A percentile compares a stretch with the other conserved stretches of the same genome.
Conservation (phyloP, 2,888 invertebrate genomes). For the Pammene aurita region DNA sequence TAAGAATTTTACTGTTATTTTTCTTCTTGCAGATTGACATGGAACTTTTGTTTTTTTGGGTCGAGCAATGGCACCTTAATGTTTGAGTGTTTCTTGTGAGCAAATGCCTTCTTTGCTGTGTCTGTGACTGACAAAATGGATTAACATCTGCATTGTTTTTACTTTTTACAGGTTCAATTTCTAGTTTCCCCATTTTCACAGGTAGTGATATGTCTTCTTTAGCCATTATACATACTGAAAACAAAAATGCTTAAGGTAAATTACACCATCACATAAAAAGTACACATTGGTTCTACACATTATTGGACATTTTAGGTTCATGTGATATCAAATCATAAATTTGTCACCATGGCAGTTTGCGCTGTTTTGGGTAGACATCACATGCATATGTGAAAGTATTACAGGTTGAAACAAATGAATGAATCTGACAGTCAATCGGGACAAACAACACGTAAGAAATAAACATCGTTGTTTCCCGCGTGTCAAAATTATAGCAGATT, state of each 20-base stretch:
- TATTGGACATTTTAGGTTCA: background rate
- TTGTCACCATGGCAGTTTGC: background rate
- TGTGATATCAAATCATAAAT: background rate
- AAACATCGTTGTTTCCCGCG: constrained; percentile 23
- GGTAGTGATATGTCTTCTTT: constrained; percentile 78
- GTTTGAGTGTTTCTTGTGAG: constrained; percentile 51
- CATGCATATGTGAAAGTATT: constrained; percentile 17
- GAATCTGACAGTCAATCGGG: constrained; percentile 11
- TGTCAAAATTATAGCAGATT: background rate
- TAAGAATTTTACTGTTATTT: constrained; percentile 74
- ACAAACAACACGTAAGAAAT: constrained; percentile 28
- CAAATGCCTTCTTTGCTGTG: constrained; percentile 48
- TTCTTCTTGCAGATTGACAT: constrained; percentile 68
- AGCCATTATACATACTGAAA: constrained; percentile 57
- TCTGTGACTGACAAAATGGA: constrained; percentile 58
- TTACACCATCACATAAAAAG: background rate
- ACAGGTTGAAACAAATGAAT: constrained; percentile 22
- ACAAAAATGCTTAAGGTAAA: constrained; percentile 3
- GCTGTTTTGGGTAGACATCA: background rate
- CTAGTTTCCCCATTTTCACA: constrained; percentile 80
- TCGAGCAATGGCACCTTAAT: constrained; percentile 62
- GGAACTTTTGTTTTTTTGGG: constrained; percentile 55
- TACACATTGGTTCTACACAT: background rate
- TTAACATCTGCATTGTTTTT: constrained; percentile 62
- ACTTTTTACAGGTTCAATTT: constrained; percentile 78